phyloP scores from a whole-genome alignment of 2,797 vertebrate species.

The Oreochromis grahami region DNA sequence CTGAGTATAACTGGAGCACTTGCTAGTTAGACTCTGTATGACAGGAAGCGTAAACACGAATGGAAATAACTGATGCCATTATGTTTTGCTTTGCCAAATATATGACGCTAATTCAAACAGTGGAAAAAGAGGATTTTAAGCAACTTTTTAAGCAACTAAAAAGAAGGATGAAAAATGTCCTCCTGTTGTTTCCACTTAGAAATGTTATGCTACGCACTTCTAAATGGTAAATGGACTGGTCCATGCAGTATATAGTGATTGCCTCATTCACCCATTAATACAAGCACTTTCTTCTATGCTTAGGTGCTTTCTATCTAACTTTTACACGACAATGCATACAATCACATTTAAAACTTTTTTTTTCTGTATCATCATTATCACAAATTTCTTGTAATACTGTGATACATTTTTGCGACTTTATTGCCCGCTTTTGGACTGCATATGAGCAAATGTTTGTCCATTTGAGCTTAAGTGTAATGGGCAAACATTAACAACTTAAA shows the following conservation, averaged over 20 bases:
- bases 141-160: not conserved
- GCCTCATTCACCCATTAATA: not conserved
- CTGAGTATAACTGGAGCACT: not conserved
- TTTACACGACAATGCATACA: not conserved
- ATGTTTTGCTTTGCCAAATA: not conserved
- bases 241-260: not conserved
- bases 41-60: not conserved
- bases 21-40: not conserved
- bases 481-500: not conserved
- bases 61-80: not conserved
- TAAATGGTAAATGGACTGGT: not conserved
- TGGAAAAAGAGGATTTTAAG: not conserved
- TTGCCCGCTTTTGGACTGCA: not conserved
- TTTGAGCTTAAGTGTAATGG: not conserved
- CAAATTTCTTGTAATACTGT: not conserved
- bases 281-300: not conserved
- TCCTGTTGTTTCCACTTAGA: not conserved
- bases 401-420: accelerated
- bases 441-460: not conserved
- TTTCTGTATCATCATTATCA: not conserved
- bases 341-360: not conserved
- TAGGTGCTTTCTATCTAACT: not conserved
- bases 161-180: not conserved
- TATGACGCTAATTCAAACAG: not conserved
- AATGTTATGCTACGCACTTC: not conserved